Evolutionary conservation across 2,797 vertebrate species (phyloP), one percentile per base, ranked within the genome.

Genomic region (Triplophysa yarkandensis): DNA sequence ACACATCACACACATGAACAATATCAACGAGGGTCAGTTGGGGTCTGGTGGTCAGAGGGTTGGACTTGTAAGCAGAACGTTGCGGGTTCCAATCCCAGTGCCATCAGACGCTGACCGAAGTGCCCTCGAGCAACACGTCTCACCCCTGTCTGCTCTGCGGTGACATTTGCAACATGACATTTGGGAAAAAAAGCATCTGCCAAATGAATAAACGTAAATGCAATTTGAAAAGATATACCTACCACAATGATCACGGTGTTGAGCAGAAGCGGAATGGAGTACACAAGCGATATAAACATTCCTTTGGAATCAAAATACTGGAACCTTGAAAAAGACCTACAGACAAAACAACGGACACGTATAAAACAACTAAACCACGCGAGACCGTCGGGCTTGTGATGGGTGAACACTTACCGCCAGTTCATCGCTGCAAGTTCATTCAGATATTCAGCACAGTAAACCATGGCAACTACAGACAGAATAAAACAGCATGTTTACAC

Each of bases 241-340:
- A 98, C 97, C 95, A 99, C 96, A 32, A 98, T 98, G 78, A 96
- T 83, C 77, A 96, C 58, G 0, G 94, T 90, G 25, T 98, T 98
- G 60, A 96, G 72, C 44, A 98, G 87, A 58, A 98, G 87, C 0
- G 96, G 97, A 0, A 92, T 88, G 0, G 96, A 98, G 83, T 92
- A 98, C 16, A 97, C 92, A 3, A 97, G 52, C 0, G 96, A 99
- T 85, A 98, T 97, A 86, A 99, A 98, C 96, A 98, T 98, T 71
- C 98, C 98, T 83, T 92, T 93, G 14, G 96, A 98, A 79, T 98
- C 96, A 77, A 99, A 99, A 85, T 98, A 98, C 13, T 98, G 98
- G 77, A 96, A 95, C 72, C 93, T 92, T 16, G 97, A 95, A 87
- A 96, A 98, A 0, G 85, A 89, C 81, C 97, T 99, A 83, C 50